phyloP scores from a whole-genome alignment of 2,113 vertebrate genomes.

The Equus quagga region DNA sequence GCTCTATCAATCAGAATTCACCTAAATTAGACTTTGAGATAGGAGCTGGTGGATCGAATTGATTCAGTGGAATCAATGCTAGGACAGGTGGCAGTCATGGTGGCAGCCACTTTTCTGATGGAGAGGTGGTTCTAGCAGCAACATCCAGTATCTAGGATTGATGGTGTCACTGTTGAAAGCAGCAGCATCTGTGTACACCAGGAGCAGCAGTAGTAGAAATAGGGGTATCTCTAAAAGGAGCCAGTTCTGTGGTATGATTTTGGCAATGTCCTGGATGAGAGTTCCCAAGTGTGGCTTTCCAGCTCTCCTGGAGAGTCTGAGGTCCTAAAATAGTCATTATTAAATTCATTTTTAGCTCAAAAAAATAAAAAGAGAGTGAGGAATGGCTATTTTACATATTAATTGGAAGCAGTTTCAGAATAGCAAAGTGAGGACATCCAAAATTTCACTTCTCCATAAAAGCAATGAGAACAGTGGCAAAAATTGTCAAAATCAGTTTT shows the following conservation, averaged over 20 bases:
- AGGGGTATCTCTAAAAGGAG: background rate
- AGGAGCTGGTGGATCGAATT: background rate
- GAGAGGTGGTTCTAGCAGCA: background rate
- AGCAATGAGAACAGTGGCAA: background rate
- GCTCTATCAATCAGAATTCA: background rate
- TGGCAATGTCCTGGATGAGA: slow-evolving; percentile 26
- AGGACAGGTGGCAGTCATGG: background rate
- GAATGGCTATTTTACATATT: background rate
- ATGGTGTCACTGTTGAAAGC: background rate
- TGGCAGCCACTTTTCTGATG: background rate
- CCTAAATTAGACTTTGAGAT: background rate
- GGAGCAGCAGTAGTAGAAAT: background rate
- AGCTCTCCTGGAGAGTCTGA: background rate
- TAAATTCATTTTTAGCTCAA: background rate
- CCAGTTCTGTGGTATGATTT: background rate
- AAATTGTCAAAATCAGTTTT: slow-evolving; percentile 22
- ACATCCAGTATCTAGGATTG: background rate
- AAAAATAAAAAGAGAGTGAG: background rate
- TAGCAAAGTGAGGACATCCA: background rate
- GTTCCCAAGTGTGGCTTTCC: slow-evolving; percentile 2
- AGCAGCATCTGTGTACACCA: background rate
- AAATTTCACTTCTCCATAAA: slow-evolving; percentile 10
- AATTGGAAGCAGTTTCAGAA: slow-evolving; percentile 17
- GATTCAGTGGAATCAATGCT: background rate
- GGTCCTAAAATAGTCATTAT: slow-evolving; percentile 24